Percentiles rank a stretch among this genome's conserved stretches.
phyloP scores from a whole-genome alignment of 2,113 vertebrate genomes.

The Nipponia nippon region DNA sequence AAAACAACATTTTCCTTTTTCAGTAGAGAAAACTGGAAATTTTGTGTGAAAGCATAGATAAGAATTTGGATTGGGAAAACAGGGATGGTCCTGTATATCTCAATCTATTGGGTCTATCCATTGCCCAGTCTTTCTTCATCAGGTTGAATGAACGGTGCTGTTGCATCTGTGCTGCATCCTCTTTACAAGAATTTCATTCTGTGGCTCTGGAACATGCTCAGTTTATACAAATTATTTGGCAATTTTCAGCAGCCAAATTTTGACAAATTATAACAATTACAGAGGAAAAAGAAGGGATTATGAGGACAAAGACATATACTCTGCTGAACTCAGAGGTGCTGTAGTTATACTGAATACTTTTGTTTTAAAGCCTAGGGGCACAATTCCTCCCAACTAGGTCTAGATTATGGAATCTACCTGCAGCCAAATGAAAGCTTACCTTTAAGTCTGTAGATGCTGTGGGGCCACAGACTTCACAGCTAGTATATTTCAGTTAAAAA shows the following conservation, averaged over 20 bases:
- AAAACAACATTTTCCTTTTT: neutral
- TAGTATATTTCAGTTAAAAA: neutral
- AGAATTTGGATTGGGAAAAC: neutral
- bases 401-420: neutral
- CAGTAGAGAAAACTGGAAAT: neutral
- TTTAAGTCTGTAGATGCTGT: neutral
- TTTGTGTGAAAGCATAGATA: neutral
- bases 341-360: neutral
- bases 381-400: neutral
- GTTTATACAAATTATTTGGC: neutral
- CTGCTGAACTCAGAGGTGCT: neutral
- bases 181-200: neutral
- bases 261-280: neutral
- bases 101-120: neutral
- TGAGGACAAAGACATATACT: neutral
- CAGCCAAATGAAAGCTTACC: neutral
- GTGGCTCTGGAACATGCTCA: neutral
- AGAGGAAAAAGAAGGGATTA: neutral
- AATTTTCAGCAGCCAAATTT: neutral
- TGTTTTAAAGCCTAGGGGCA: neutral
- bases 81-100: neutral
- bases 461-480: neutral
- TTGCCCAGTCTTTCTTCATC: neutral
- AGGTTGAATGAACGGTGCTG: neutral
- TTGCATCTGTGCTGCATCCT: accelerated